Evolutionary conservation across 64 coral and sea anemone genomes (phyloP).

Genomic region (Astreopora myriophthalma): DNA sequence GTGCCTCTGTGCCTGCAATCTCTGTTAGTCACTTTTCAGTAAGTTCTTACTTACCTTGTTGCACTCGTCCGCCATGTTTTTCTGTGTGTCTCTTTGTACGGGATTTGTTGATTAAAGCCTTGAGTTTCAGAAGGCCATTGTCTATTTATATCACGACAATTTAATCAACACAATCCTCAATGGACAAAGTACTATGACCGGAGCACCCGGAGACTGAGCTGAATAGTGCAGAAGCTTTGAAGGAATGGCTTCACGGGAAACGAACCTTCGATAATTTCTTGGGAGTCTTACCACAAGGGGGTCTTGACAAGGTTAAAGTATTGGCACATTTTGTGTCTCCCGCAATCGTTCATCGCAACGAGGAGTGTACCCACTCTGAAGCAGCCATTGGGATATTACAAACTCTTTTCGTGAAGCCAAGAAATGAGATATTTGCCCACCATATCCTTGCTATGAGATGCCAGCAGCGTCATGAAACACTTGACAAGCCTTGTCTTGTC

Average conservation of each 20-base stretch:
- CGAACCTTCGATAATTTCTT: background rate
- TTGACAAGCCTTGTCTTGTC: too few species aligned
- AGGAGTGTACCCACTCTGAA: conserved; percentile 37
- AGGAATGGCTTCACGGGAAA: too few species aligned
- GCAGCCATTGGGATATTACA: conserved; percentile 27
- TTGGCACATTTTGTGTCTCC: conserved; percentile 39
- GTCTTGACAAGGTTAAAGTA: conserved; percentile 2
- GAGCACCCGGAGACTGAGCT: too few species aligned
- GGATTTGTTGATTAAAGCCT: background rate
- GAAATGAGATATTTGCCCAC: conserved; percentile 25
- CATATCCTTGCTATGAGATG: conserved; percentile 8
- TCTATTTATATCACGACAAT: too few species aligned
- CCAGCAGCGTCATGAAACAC: too few species aligned
- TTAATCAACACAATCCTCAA: too few species aligned
- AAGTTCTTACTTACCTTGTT: too few species aligned
- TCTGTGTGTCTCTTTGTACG: background rate
- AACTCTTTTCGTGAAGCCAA: conserved; percentile 34
- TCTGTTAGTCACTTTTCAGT: too few species aligned
- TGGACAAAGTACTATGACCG: too few species aligned
- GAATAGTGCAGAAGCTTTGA: too few species aligned
- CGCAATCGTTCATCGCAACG: conserved; percentile 54
- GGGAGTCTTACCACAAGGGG: conserved; percentile 18
- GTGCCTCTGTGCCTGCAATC: too few species aligned
- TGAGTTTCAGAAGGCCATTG: too few species aligned
- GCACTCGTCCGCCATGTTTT: background rate